phyloP scores from a whole-genome alignment of 2,888 invertebrate genomes.

The Resseliella maxima region DNA sequence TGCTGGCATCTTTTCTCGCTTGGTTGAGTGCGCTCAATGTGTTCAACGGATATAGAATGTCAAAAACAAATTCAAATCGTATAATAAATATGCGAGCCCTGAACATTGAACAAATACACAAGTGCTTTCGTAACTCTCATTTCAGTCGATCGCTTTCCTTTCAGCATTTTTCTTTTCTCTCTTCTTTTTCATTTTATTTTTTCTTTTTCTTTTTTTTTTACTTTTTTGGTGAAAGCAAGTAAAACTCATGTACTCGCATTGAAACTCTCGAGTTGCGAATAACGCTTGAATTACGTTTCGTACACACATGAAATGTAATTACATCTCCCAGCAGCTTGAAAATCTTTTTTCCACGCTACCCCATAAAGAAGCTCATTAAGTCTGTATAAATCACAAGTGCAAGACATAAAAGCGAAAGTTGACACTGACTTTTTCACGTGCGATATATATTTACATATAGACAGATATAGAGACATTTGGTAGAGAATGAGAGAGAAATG shows the following conservation, averaged over 20 bases:
- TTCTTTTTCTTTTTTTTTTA: background rate
- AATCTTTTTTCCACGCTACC: constrained; percentile 4
- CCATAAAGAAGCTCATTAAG: constrained; percentile 52
- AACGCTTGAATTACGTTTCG: background rate
- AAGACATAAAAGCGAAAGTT: constrained; percentile 42
- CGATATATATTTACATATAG: background rate
- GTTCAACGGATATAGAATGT: constrained; percentile 10
- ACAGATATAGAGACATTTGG: too few species aligned
- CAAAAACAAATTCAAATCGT: constrained; percentile 46
- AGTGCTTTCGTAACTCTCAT: background rate
- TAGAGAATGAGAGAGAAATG: too few species aligned
- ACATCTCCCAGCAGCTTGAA: constrained; percentile 4
- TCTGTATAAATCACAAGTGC: constrained; percentile 35
- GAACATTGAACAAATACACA: background rate
- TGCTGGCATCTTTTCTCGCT: background rate
- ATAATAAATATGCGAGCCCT: constrained; percentile 13
- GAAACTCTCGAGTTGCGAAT: background rate
- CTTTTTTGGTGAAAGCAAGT: background rate
- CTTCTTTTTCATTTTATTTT: too few species aligned
- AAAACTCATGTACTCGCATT: background rate
- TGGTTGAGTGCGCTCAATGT: background rate
- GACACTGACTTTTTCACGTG: background rate
- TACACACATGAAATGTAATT: constrained; percentile 33
- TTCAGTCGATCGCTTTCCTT: constrained; percentile 9
- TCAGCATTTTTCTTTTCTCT: background rate